A percentile compares a stretch with the other conserved stretches of the same genome.
These are phyloP conservation scores for Conger conger DNA, from an alignment of 2,113 vertebrate species.

Conservation along the genomic window DNA sequence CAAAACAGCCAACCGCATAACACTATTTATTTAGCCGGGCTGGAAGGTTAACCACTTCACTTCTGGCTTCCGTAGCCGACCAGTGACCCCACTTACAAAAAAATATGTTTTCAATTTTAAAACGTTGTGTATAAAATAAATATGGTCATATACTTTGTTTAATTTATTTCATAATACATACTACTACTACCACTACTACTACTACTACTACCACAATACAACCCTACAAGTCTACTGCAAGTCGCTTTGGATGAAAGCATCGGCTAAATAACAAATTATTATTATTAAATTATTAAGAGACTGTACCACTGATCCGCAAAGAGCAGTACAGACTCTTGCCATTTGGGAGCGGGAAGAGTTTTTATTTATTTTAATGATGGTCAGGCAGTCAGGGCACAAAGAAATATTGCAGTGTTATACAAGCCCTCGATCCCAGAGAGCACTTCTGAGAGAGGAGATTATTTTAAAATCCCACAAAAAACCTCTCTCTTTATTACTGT, in stretches of 20 bases:
- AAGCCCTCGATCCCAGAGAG: neutral
- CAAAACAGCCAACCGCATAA: neutral
- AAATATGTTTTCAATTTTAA: neutral
- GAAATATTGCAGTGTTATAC: constrained; percentile 3
- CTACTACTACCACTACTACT: too few species aligned
- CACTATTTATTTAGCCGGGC: neutral
- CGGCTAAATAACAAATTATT: too few species aligned
- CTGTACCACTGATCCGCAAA: too few species aligned
- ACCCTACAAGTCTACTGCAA: too few species aligned
- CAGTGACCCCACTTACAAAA: neutral
- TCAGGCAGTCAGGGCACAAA: neutral
- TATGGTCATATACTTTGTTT: neutral
- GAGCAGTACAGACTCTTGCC: neutral
- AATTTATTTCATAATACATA: neutral
- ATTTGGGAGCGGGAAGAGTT: neutral
- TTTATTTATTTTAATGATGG: neutral
- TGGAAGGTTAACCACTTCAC: neutral
- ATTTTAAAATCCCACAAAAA: constrained; percentile 3
- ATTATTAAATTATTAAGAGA: too few species aligned
- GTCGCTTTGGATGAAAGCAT: too few species aligned
- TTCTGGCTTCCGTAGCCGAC: neutral
- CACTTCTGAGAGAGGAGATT: neutral
- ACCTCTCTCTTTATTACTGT: neutral
- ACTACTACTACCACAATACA: too few species aligned
- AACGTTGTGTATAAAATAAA: neutral